Percentiles rank a stretch among this genome's conserved stretches.
Evolutionary conservation across 2,113 vertebrate species (phyloP).

Genomic region (Lagopus muta): DNA sequence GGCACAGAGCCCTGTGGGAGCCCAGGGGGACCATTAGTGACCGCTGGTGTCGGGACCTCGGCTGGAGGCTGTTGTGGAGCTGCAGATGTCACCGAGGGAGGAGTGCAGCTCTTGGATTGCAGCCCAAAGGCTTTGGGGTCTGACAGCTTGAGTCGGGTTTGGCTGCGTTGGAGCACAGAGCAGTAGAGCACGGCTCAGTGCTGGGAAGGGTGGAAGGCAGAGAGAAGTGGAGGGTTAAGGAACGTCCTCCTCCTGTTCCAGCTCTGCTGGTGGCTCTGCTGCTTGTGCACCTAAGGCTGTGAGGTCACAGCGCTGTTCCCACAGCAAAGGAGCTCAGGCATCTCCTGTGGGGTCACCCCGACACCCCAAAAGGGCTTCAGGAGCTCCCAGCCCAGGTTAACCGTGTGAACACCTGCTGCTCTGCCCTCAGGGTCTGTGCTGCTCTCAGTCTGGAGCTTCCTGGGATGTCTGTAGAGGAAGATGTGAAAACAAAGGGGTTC

Average conservation of each 20-base stretch:
- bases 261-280: background rate
- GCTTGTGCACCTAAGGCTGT: background rate
- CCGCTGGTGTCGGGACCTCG: background rate
- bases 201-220: background rate
- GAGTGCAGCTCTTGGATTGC: background rate
- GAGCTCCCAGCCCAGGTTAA: background rate
- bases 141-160: background rate
- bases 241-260: background rate
- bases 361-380: too few species aligned
- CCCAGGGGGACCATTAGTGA: background rate
- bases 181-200: too few species aligned
- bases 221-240: background rate
- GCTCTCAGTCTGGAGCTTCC: background rate
- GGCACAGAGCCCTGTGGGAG: too few species aligned
- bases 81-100: slow-evolving; percentile 32
- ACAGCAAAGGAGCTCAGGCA: background rate
- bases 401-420: background rate
- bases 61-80: background rate
- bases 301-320: background rate
- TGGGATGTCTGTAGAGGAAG: background rate
- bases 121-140: background rate
- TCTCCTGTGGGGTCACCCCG: background rate
- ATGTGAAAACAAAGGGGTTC: background rate
- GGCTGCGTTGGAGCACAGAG: background rate
- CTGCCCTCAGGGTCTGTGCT: background rate